Conservation (phyloP, 2,888 invertebrate species). For the Nomada goodeniana region DNA sequence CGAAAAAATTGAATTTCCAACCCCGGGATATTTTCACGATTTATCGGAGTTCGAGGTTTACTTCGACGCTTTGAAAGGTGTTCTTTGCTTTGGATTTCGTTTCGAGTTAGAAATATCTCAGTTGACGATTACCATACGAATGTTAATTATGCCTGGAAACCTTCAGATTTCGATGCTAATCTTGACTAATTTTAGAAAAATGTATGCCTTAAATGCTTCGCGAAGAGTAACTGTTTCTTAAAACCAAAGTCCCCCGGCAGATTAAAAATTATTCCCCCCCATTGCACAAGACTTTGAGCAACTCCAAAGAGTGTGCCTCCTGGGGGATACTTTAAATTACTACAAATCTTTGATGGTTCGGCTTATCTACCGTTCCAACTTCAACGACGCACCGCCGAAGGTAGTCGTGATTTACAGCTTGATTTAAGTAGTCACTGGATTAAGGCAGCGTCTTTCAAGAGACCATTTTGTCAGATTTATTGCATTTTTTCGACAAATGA, state of each 20-base stretch:
- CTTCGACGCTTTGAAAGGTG: not conserved
- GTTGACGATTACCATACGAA: too few relatives aligned
- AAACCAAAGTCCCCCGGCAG: not conserved
- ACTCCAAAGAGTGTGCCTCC: slow-evolving; percentile 17
- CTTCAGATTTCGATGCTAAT: not conserved
- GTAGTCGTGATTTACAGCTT: slow-evolving; percentile 65
- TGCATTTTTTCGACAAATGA: slow-evolving; percentile 20
- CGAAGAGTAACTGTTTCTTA: not conserved
- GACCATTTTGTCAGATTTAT: slow-evolving; percentile 64
- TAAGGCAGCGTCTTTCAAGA: slow-evolving; percentile 62
- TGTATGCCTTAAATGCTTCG: not conserved
- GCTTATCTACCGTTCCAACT: slow-evolving; percentile 59
- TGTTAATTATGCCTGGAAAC: too few relatives aligned
- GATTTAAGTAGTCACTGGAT: slow-evolving; percentile 64
- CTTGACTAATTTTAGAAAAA: not conserved
- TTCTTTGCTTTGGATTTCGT: not conserved
- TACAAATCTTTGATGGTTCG: slow-evolving; percentile 53
- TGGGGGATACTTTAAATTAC: slow-evolving; percentile 29
- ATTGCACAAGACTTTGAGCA: slow-evolving; percentile 13
- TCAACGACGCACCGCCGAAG: slow-evolving; percentile 46
- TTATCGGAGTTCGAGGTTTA: not conserved
- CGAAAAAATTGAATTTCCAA: not conserved
- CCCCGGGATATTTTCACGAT: not conserved
- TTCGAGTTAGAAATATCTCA: too few relatives aligned
- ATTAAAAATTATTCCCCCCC: not conserved